Conservation (phyloP, 2,113 vertebrate genomes). For the Myrmecobius fasciatus region DNA sequence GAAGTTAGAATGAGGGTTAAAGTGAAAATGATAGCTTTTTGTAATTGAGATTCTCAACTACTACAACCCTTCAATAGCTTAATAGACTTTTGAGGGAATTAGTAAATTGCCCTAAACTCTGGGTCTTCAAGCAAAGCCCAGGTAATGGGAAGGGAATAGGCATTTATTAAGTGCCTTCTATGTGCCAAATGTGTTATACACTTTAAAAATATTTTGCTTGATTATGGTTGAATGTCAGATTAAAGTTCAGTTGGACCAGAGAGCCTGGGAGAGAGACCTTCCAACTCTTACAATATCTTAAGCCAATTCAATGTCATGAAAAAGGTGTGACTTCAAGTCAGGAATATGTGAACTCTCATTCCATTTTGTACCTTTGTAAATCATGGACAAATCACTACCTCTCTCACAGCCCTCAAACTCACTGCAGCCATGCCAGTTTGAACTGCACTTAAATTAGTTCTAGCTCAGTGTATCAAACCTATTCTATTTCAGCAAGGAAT, state of each 20-base stretch:
- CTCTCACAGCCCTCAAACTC: background rate
- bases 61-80: background rate
- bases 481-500: background rate
- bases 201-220: background rate
- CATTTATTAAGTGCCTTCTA: background rate
- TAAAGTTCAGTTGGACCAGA: background rate
- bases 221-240: background rate
- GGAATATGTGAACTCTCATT: background rate
- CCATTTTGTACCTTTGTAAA: background rate
- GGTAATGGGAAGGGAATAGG: background rate
- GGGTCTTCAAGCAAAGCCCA: background rate
- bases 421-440: background rate
- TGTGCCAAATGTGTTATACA: background rate
- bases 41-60: background rate
- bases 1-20: background rate
- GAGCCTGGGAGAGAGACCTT: background rate
- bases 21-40: background rate
- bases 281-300: background rate
- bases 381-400: background rate
- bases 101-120: background rate
- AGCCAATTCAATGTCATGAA: background rate
- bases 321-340: background rate
- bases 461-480: background rate
- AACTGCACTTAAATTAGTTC: background rate
- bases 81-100: background rate